A percentile compares a stretch with the other conserved stretches of the same genome.
Conservation (phyloP, 2,888 invertebrate genomes). For the Cephus runcator region DNA sequence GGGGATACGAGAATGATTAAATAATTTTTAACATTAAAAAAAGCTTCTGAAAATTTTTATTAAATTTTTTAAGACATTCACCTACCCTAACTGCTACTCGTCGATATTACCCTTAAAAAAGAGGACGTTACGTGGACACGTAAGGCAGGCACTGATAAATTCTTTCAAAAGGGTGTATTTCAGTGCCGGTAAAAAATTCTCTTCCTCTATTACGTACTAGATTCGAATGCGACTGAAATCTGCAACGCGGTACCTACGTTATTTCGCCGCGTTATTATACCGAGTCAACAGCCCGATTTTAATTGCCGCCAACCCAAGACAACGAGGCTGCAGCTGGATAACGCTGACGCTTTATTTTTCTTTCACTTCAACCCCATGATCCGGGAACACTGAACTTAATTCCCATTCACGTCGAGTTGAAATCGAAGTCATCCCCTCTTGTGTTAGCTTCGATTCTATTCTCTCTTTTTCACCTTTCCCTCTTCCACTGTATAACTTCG, state of each 20-base stretch:
- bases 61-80: neutral
- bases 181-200: neutral
- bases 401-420: slow-evolving; percentile 12
- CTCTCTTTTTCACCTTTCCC: neutral
- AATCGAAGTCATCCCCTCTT: slow-evolving; percentile 6
- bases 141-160: neutral
- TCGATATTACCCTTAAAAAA: neutral
- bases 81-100: neutral
- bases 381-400: slow-evolving; percentile 9
- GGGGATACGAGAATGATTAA: neutral
- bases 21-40: neutral
- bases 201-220: neutral
- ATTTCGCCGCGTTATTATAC: slow-evolving; percentile 23
- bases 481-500: neutral
- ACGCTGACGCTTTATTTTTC: slow-evolving; percentile 11
- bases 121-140: neutral
- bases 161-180: neutral
- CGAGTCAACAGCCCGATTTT: slow-evolving; percentile 14
- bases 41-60: neutral
- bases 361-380: slow-evolving; percentile 3
- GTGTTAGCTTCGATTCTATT: neutral
- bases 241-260: neutral
- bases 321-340: slow-evolving; percentile 3
- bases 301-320: slow-evolving; percentile 7
- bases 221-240: neutral